These are phyloP conservation scores for Alsophila aescularia DNA, from an alignment of 2,888 invertebrate species.

Conservation along the genomic window DNA sequence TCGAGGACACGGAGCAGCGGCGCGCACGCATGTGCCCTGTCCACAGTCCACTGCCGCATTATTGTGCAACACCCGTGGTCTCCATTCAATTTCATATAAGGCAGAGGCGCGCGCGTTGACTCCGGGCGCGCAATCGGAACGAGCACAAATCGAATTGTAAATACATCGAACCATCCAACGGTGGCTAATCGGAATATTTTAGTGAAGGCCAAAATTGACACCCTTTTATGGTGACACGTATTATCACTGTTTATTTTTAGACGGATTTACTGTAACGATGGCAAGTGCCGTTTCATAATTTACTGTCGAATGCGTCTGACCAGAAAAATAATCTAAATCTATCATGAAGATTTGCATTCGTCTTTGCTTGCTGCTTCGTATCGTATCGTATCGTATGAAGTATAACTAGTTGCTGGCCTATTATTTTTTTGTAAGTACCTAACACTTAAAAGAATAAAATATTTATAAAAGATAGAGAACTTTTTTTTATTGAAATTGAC, in stretches of 20 bases:
- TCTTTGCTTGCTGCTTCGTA: no score
- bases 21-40: conserved; percentile 49
- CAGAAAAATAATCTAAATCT: no score
- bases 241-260: conserved; percentile 3
- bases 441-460: no score
- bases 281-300: no score
- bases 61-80: conserved; percentile 77
- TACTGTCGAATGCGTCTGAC: no score
- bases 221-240: conserved; percentile 4
- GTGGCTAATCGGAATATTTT: conserved; percentile 28
- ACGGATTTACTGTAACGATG: conserved; percentile 7
- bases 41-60: conserved; percentile 66
- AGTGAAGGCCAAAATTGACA: conserved; percentile 18
- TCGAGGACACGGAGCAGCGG: conserved; percentile 24
- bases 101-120: conserved; percentile 70
- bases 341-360: no score
- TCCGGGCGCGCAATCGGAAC: conserved; percentile 52
- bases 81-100: conserved; percentile 82
- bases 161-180: conserved; percentile 46
- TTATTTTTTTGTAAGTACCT: no score
- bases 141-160: conserved; percentile 56
- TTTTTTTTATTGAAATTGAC: no score
- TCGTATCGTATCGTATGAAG: no score
- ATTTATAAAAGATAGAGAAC: no score
- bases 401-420: no score